Percentiles rank a stretch among this genome's conserved stretches.
These are phyloP conservation scores for Bucco capensis DNA, from an alignment of 2,113 vertebrate genomes.

Conservation along the genomic window DNA sequence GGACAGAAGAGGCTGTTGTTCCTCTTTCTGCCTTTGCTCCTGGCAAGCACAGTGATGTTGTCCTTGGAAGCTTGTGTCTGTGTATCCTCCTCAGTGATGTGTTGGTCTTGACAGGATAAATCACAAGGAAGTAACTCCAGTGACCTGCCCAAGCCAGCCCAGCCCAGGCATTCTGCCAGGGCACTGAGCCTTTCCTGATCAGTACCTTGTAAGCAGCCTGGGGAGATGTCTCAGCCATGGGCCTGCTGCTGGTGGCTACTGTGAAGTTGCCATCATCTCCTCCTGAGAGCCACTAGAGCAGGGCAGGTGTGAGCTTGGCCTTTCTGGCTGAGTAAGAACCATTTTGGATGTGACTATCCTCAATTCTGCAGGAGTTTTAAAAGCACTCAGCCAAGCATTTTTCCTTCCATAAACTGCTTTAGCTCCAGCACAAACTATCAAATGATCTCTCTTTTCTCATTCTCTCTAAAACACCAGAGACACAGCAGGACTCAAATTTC, in stretches of 20 bases:
- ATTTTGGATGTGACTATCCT: neutral
- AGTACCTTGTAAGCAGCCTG: neutral
- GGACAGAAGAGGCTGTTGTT: neutral
- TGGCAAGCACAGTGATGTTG: neutral
- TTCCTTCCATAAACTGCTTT: neutral
- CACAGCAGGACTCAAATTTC: neutral
- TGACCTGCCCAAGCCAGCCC: neutral
- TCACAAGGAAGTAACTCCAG: neutral
- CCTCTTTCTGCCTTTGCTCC: neutral
- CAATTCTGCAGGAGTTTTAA: neutral
- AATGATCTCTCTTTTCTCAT: neutral
- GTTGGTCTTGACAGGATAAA: neutral
- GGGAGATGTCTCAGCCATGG: neutral
- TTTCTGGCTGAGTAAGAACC: neutral
- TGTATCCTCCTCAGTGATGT: neutral
- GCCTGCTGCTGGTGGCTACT: neutral
- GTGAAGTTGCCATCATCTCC: neutral
- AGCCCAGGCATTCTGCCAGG: neutral
- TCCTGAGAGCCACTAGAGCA: accelerated
- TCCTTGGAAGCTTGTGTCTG: neutral
- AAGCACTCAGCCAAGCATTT: neutral
- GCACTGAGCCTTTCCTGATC: neutral
- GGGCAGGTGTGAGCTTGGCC: neutral
- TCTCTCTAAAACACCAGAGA: neutral
- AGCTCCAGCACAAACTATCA: no score